A percentile compares a stretch with the other conserved stretches of the same genome.
These are phyloP conservation scores for Drosophila koepferae DNA, from an alignment of 2,888 invertebrate genomes.

Conservation along the genomic window DNA sequence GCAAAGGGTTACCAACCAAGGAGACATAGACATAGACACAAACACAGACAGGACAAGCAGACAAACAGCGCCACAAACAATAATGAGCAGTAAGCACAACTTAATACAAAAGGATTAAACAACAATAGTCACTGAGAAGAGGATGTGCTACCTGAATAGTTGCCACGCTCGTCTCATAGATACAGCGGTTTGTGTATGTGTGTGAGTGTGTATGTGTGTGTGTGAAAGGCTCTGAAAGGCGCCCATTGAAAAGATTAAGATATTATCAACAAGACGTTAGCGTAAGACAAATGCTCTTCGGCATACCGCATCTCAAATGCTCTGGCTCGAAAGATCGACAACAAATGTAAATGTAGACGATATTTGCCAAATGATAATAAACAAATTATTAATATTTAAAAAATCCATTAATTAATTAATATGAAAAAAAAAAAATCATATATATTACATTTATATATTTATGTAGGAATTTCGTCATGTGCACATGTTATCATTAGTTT, in stretches of 20 bases:
- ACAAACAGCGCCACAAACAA: slow-evolving; percentile 54
- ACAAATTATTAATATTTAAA: neutral
- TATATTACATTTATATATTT: neutral
- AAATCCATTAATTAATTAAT: too few relatives aligned
- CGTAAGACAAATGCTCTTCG: slow-evolving; percentile 7
- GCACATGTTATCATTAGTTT: neutral
- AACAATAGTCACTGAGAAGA: slow-evolving; percentile 65
- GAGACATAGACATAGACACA: neutral
- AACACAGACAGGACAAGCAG: neutral
- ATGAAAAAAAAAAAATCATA: too few relatives aligned
- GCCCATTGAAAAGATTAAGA: slow-evolving; percentile 70
- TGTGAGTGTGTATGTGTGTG: neutral
- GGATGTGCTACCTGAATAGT: slow-evolving; percentile 58
- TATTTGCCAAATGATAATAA: neutral
- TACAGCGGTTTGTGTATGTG: neutral
- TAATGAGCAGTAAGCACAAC: slow-evolving; percentile 78
- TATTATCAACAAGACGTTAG: slow-evolving; percentile 58
- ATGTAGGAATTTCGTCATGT: neutral
- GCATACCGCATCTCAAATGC: slow-evolving; percentile 6
- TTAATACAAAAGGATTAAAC: slow-evolving; percentile 77
- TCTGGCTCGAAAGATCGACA: neutral
- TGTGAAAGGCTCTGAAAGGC: slow-evolving; percentile 28
- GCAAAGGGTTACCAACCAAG: slow-evolving; percentile 12
- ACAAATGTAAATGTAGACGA: too few relatives aligned
- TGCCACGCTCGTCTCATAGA: slow-evolving; percentile 32